Evolutionary conservation across 2,113 vertebrate species (phyloP).

Genomic region (Cheirogaleus medius): DNA sequence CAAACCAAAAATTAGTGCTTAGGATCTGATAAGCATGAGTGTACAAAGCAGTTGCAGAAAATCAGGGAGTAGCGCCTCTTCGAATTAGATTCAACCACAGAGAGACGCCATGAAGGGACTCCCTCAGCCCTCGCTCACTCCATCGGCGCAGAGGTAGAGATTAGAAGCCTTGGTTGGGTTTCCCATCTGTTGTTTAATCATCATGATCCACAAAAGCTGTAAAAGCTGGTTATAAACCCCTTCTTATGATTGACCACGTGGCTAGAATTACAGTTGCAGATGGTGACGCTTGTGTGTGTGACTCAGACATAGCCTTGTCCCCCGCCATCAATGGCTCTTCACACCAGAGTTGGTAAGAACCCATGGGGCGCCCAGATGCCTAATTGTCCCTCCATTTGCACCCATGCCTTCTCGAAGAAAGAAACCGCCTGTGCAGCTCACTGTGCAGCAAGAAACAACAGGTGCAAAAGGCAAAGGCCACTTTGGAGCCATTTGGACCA

Average conservation of each 20-base stretch:
- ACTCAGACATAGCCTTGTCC: slow-evolving; percentile 68
- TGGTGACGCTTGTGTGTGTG: not conserved
- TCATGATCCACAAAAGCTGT: slow-evolving; percentile 59
- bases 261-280: slow-evolving; percentile 71
- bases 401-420: slow-evolving; percentile 41
- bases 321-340: slow-evolving; percentile 64
- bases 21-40: not conserved
- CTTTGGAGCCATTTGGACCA: slow-evolving; percentile 55
- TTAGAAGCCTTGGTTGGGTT: slow-evolving; percentile 70
- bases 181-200: slow-evolving; percentile 77
- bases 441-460: slow-evolving; percentile 58
- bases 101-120: not conserved
- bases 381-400: slow-evolving; percentile 56
- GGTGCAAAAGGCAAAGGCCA: slow-evolving; percentile 68
- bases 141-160: slow-evolving; percentile 45
- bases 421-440: slow-evolving; percentile 16
- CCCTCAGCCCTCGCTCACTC: not conserved
- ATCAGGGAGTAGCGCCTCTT: not conserved
- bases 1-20: not conserved
- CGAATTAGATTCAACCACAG: slow-evolving; percentile 32
- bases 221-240: slow-evolving; percentile 68
- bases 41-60: not conserved
- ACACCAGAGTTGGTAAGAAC: slow-evolving; percentile 58
- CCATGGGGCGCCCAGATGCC: slow-evolving; percentile 73
- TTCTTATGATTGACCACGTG: slow-evolving; percentile 69